phyloP scores from a whole-genome alignment of 2,888 invertebrate species.

The Octodonta nipae region DNA sequence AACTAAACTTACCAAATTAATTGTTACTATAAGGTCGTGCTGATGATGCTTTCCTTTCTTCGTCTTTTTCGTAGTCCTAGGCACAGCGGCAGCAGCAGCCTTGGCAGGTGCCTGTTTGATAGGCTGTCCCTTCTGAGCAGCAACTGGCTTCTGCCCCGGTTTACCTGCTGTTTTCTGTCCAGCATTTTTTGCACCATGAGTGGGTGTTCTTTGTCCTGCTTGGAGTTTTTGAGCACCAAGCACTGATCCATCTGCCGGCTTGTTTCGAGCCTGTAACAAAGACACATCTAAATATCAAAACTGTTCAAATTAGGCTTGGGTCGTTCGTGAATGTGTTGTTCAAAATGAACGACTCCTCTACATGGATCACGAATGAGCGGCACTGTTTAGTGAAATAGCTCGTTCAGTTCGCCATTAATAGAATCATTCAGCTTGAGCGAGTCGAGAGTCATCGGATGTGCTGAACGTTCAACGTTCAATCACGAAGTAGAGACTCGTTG shows the following conservation, averaged over 20 bases:
- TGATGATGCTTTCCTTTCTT: slow-evolving; percentile 68
- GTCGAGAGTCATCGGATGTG: too few species aligned
- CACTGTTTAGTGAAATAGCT: too few species aligned
- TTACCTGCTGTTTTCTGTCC: slow-evolving; percentile 44
- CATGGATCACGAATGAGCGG: too few species aligned
- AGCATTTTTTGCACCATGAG: slow-evolving; percentile 42
- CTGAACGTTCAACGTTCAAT: too few species aligned
- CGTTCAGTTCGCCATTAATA: too few species aligned
- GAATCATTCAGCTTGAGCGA: too few species aligned
- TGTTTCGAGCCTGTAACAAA: slow-evolving; percentile 57
- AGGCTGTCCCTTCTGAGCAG: slow-evolving; percentile 61
- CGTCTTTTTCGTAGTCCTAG: slow-evolving; percentile 54
- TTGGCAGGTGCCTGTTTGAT: slow-evolving; percentile 52
- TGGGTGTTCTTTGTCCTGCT: slow-evolving; percentile 51
- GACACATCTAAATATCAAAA: too few species aligned
- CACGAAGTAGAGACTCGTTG: too few species aligned
- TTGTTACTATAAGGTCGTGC: slow-evolving; percentile 69
- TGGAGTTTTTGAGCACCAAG: slow-evolving; percentile 55
- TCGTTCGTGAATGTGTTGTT: too few species aligned
- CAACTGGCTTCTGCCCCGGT: slow-evolving; percentile 54
- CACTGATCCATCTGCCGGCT: slow-evolving; percentile 61
- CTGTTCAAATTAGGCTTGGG: too few species aligned
- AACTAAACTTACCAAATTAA: slow-evolving; percentile 55
- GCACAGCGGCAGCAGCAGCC: slow-evolving; percentile 42
- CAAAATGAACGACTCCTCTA: too few species aligned